Percentiles rank a stretch among this genome's conserved stretches.
These are phyloP conservation scores for Caenorhabditis becei DNA, from an alignment of 2,888 invertebrate species.

Conservation along the genomic window DNA sequence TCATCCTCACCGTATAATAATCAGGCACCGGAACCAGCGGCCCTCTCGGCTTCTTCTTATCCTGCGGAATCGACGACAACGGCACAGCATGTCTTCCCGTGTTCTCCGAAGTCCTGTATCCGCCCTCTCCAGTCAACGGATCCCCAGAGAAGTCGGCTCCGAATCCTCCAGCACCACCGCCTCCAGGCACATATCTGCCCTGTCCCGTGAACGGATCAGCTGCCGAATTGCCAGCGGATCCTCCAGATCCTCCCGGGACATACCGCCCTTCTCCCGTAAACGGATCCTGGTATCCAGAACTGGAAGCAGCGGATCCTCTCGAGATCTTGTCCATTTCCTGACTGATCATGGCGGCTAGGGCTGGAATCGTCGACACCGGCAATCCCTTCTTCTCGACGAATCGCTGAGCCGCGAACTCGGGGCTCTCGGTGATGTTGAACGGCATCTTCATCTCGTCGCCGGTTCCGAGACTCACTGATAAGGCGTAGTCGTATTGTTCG, in stretches of 20 bases:
- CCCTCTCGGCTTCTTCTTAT: constrained; percentile 76
- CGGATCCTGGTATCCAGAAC: constrained; percentile 47
- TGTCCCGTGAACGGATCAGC: constrained; percentile 66
- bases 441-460: constrained; percentile 90
- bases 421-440: constrained; percentile 92
- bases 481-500: constrained; percentile 91
- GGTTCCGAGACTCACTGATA: constrained; percentile 95
- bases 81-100: constrained; percentile 60
- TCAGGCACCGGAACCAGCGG: constrained; percentile 72
- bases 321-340: constrained; percentile 48
- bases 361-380: constrained; percentile 85
- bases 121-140: constrained; percentile 62
- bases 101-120: constrained; percentile 52
- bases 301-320: not conserved
- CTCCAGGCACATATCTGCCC: constrained; percentile 81
- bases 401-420: constrained; percentile 92
- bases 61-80: constrained; percentile 68
- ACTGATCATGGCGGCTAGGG: constrained; percentile 50
- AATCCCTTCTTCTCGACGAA: constrained; percentile 91
- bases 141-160: constrained; percentile 41
- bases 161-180: not conserved
- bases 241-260: constrained; percentile 70
- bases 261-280: constrained; percentile 80
- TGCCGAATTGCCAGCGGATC: not conserved
- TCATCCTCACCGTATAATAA: constrained; percentile 49